phyloP scores from a whole-genome alignment of 1,140 invertebrate genomes.

The Hestina assimilis region DNA sequence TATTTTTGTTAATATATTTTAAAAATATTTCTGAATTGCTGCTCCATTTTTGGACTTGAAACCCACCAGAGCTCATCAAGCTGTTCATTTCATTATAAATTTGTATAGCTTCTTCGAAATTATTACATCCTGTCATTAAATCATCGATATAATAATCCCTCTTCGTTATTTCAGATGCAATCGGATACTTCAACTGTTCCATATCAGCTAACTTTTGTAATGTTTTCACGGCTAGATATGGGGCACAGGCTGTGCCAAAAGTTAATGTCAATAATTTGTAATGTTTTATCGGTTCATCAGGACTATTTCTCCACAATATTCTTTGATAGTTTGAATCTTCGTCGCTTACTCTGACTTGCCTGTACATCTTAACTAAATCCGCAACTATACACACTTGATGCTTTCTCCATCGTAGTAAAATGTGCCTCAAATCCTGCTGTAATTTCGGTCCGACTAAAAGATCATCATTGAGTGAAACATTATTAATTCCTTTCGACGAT shows the following conservation, averaged over 20 bases:
- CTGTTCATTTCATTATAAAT: no score
- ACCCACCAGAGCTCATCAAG: no score
- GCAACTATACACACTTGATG: conserved; percentile 46
- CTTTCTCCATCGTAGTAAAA: conserved; percentile 53
- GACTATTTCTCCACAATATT: conserved; percentile 40
- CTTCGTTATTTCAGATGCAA: conserved; percentile 10
- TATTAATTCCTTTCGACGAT: conserved; percentile 21
- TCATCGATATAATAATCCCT: conserved; percentile 25
- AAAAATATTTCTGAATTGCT: no score
- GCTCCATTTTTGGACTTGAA: no score
- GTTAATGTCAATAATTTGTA: conserved; percentile 10
- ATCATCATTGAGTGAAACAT: conserved; percentile 24
- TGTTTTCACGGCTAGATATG: conserved; percentile 24
- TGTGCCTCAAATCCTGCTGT: conserved; percentile 34
- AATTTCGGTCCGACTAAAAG: conserved; percentile 24
- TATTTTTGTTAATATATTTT: no score
- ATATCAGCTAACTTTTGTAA: conserved; percentile 22
- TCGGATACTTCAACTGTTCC: conserved; percentile 14
- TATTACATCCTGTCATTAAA: conserved; percentile 19
- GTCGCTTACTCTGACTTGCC: conserved; percentile 36
- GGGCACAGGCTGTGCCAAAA: conserved; percentile 25
- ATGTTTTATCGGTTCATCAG: conserved; percentile 10
- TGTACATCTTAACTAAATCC: conserved; percentile 66
- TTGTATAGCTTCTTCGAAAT: no score
- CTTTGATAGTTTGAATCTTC: conserved; percentile 42